Base-by-base conservation (phyloP, 2,888 invertebrate species). In the Leuctra nigra region DNA sequence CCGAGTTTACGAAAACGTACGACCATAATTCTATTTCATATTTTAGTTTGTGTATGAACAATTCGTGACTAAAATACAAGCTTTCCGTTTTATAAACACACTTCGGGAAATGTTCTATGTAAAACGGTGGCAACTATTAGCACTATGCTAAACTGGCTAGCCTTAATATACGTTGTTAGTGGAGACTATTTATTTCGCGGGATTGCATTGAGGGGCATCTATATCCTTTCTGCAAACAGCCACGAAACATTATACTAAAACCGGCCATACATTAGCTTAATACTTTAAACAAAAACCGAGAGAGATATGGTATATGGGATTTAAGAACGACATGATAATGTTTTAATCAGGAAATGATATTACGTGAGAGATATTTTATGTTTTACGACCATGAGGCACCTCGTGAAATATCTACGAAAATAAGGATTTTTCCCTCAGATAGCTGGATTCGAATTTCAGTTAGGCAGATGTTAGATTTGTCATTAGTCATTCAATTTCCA, bases 1-100 rank as follows among this genome's bases (percentile, higher is more conserved):
- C n/a, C n/a, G n/a, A n/a, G n/a, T n/a, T n/a, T n/a, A n/a, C n/a
- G n/a, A n/a, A n/a, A n/a, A n/a, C n/a, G n/a, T n/a, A n/a, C n/a
- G n/a, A n/a, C n/a, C 29, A 29, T 44, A 44, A 44, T 44, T 44
- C 44, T 44, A 44, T 44, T 44, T 44, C 44, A 44, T 44, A 44
- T 44, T 44, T 44, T 44, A 44, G 23, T 44, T 23, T 23, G 7
- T 29, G n/a, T 11, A 44, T 22, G 44, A 4, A 44, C 20, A 44
- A 44, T 44, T n/a, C 44, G 44, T 44, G 44, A 20, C 44, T 44
- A 23, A 23, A 16, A 20, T 44, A 44, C 44, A 4, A 44, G 44
- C 44, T 44, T 44, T n/a, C 44, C 23, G 23, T 11, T 44, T 44
- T 44, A 44, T 44, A 18, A 16, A 44, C 44, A 44, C n/a, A 44